Base-by-base conservation (phyloP, 2,888 invertebrate species). In the Girardia tigrina region DNA sequence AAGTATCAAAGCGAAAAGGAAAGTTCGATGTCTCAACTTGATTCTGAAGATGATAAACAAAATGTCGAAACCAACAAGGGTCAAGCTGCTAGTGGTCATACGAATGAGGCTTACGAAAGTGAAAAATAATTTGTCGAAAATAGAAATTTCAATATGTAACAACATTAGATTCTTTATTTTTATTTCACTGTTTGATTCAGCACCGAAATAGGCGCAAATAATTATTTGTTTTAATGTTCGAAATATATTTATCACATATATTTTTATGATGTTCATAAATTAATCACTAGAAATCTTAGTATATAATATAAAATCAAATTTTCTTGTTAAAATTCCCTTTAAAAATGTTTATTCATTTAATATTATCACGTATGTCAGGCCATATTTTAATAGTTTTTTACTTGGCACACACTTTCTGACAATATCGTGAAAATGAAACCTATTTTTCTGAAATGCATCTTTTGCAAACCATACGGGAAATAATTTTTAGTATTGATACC, bases 1-100 rank as follows among this genome's bases (percentile, higher is more conserved):
- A 71, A 28, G 27, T 56, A 56, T 16, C 73, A 29, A n/a, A 72
- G 73, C 29, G 73, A 72, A 8, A 72, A 72, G 23, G 73, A 72
- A 26, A 72, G 73, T n/a, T 72, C 73, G 6, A 42, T 72, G 73
- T 72, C 73, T 6, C 26, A 29, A 26, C 27, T 72, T 2, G 73
- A 72, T 72, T n/a, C 73, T 56, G 56, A 56, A 16, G 56, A 56
- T n/a, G 56, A 56, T 56, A 56, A 56, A 56, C 56, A 56, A 56
- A 23, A 20, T 2, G n/a, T 56, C 4, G 56, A 56, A 56, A 56
- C 56, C 6, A 56, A 4, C 56, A 56, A 56, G n/a, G n/a, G 4
- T 8, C 56, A 56, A 56, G n/a, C n/a, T 4, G 23, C 56, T 12
- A 56, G 56, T 56, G 56, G 56, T 20, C 56, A 56, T 56, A 16